Conservation (phyloP, 2,113 vertebrate species). For the Oceanodroma tethys region DNA sequence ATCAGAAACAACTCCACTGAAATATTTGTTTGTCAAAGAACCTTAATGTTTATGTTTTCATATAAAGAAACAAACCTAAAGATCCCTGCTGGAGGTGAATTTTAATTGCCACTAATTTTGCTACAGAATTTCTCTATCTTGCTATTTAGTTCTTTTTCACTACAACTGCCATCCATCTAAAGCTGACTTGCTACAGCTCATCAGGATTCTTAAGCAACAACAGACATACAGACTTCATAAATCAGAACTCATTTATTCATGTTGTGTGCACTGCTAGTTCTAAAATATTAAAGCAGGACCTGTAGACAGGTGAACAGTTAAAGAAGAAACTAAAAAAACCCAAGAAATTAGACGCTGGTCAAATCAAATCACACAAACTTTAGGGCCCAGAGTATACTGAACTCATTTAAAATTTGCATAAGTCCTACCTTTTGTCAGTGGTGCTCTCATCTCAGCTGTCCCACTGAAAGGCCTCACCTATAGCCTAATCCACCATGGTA, state of each 20-base stretch:
- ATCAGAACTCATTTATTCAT: neutral
- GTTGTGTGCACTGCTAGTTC: neutral
- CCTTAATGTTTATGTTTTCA: neutral
- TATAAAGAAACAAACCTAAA: neutral
- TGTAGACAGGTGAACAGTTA: neutral
- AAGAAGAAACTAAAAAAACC: neutral
- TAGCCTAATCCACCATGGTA: neutral
- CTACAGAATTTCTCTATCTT: neutral
- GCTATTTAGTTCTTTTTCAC: neutral
- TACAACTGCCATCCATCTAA: neutral
- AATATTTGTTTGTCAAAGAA: neutral
- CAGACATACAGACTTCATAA: neutral
- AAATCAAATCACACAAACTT: neutral
- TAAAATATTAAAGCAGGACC: neutral
- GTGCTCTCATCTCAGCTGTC: neutral
- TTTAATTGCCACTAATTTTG: neutral
- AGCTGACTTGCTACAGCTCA: neutral
- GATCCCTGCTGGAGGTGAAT: neutral
- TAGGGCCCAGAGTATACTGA: neutral
- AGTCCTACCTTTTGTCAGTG: neutral
- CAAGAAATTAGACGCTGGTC: neutral
- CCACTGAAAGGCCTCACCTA: neutral
- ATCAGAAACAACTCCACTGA: neutral
- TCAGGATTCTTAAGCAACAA: neutral
- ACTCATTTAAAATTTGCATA: accelerated